phyloP scores from a whole-genome alignment of 2,797 vertebrate genomes.

The Synaphobranchus kaupii region DNA sequence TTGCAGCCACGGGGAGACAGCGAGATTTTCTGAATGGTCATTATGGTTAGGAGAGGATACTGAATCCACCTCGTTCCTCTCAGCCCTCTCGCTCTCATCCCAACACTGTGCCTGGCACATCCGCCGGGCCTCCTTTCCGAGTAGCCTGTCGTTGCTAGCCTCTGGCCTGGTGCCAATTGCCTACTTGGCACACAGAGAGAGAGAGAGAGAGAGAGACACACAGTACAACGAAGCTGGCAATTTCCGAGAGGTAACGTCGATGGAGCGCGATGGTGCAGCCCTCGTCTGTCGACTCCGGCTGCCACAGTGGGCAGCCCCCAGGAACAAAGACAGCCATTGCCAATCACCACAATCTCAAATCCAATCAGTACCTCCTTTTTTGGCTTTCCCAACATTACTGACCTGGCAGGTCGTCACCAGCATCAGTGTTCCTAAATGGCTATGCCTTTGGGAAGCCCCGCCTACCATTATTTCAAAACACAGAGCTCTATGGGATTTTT shows the following conservation, averaged over 20 bases:
- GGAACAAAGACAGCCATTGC: conserved; percentile 23
- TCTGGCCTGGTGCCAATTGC: conserved; percentile 75
- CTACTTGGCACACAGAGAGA: conserved; percentile 78
- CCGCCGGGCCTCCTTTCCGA: conserved; percentile 72
- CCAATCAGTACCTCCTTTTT: conserved; percentile 49
- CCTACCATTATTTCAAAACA: conserved; percentile 55
- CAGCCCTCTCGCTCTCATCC: conserved; percentile 60
- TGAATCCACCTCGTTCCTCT: conserved; percentile 48
- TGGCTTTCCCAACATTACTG: not conserved
- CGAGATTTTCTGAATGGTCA: not conserved
- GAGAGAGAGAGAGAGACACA: conserved; percentile 71
- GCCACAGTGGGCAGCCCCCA: conserved; percentile 51
- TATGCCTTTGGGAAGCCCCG: conserved; percentile 59
- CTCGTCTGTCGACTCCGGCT: conserved; percentile 70
- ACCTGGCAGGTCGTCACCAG: conserved; percentile 46
- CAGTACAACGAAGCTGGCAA: conserved; percentile 79
- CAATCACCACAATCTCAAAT: conserved; percentile 24
- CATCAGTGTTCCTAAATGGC: conserved; percentile 63
- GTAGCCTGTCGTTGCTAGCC: conserved; percentile 78
- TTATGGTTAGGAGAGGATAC: conserved; percentile 3
- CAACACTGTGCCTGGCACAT: conserved; percentile 74
- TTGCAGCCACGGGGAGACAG: not conserved
- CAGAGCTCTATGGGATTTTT: conserved; percentile 50
- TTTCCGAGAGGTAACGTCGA: conserved; percentile 75
- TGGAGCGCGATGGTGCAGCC: conserved; percentile 73